Conservation (phyloP, 2,113 vertebrate genomes). For the Rutilus rutilus region DNA sequence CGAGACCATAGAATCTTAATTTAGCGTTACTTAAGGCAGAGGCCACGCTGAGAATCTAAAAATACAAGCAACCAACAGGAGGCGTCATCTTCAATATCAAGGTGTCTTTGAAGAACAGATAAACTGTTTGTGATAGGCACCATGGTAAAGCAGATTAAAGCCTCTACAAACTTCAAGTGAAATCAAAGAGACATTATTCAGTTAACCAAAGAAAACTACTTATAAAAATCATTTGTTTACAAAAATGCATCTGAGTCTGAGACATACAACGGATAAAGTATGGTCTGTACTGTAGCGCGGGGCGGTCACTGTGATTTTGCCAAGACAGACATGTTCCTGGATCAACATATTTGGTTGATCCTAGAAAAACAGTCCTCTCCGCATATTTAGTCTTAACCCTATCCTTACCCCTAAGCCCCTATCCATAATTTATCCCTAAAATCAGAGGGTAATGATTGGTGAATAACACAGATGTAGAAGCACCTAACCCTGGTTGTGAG, state of each 20-base stretch:
- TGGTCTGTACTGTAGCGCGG: not conserved
- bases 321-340: too few species aligned
- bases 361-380: too few species aligned
- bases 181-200: not conserved
- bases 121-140: not conserved
- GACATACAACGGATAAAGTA: not conserved
- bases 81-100: not conserved
- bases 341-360: too few species aligned
- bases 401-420: too few species aligned
- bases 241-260: not conserved
- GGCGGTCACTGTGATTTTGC: too few species aligned
- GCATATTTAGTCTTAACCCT: too few species aligned
- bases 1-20: constrained; percentile 28
- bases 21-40: constrained; percentile 24
- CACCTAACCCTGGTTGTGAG: too few species aligned
- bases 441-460: too few species aligned
- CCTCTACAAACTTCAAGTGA: not conserved
- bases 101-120: constrained; percentile 5
- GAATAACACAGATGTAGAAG: too few species aligned
- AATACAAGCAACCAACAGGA: not conserved
- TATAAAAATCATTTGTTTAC: not conserved
- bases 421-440: too few species aligned
- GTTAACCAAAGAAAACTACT: not conserved
- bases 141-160: not conserved
- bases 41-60: constrained; percentile 16